Percentiles rank a stretch among this genome's conserved stretches.
Conservation (phyloP, 92 coral and sea anemone species). For the Paragorgia papillata region DNA sequence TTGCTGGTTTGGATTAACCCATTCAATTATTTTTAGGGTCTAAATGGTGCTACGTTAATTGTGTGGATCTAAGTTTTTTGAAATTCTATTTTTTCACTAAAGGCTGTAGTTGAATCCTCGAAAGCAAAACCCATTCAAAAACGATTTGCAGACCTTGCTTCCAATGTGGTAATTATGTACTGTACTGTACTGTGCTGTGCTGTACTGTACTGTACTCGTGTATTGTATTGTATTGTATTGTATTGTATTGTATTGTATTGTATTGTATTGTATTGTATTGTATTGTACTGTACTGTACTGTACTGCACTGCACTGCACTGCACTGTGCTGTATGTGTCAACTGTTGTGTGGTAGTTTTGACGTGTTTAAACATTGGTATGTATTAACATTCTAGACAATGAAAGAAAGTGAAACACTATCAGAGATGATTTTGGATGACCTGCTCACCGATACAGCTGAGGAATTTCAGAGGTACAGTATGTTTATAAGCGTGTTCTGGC, state of each 20-base stretch:
- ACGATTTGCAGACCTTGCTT: slow-evolving; percentile 69
- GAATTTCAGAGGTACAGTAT: slow-evolving; percentile 84
- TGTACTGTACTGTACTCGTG: no score
- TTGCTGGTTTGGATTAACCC: no score
- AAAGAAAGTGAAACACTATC: slow-evolving; percentile 79
- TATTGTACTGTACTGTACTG: neutral
- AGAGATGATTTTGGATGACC: slow-evolving; percentile 84
- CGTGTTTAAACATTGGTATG: no score
- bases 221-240: no score
- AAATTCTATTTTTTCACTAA: no score
- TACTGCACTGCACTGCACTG: no score
- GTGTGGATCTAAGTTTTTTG: no score
- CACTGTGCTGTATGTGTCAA: no score
- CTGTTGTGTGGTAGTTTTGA: no score
- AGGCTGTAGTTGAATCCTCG: slow-evolving; percentile 69
- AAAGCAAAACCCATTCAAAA: slow-evolving; percentile 66
- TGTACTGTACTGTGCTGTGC: no score
- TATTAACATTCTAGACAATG: slow-evolving; percentile 71
- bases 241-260: neutral
- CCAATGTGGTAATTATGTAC: slow-evolving; percentile 29
- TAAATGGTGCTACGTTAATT: no score
- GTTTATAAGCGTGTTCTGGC: neutral
- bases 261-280: neutral
- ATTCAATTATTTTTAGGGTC: no score
- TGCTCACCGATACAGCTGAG: slow-evolving; percentile 79